Evolutionary conservation across 2,113 vertebrate species (phyloP).

Genomic region (human (Homo sapiens)): GRCh38 chr6:32450501-32451000

Average conservation of each 20-base stretch:
- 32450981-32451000: background rate
- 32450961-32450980: background rate
- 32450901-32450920: background rate
- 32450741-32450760: background rate
- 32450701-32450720: rapidly evolving
- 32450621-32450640: too few relatives aligned
- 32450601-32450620: too few relatives aligned
- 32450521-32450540: too few relatives aligned
- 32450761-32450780: background rate
- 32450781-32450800: background rate
- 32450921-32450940: background rate
- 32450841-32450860: background rate
- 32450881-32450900: background rate
- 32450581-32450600: background rate
- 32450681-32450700: background rate
- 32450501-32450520: too few relatives aligned
- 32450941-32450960: background rate
- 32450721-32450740: background rate
- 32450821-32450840: background rate
- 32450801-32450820: background rate
- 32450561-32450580: background rate
- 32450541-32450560: background rate
- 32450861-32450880: background rate
- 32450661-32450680: background rate
- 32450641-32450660: too few relatives aligned